Percentiles rank a stretch among this genome's conserved stretches.
These are phyloP conservation scores for Limnephilus lunatus DNA, from an alignment of 2,888 invertebrate species.

Conservation along the genomic window DNA sequence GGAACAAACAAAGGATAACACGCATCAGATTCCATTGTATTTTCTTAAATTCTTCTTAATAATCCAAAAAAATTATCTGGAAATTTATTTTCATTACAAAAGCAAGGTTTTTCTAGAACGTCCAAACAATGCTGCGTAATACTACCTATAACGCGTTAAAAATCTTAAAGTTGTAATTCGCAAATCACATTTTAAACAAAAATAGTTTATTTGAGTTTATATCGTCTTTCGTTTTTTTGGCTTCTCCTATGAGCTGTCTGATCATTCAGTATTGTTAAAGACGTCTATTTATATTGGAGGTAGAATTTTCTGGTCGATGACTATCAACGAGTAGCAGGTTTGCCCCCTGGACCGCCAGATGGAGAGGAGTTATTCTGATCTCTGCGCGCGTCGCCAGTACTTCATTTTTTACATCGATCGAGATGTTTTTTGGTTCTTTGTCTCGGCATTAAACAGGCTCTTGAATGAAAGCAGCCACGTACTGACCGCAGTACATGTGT, in stretches of 20 bases:
- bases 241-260: background rate
- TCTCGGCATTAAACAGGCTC: slow-evolving; percentile 23
- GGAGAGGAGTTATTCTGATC: slow-evolving; percentile 35
- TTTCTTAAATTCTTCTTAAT: background rate
- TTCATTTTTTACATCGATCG: slow-evolving; percentile 7
- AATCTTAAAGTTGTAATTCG: background rate
- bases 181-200: background rate
- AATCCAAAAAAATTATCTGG: background rate
- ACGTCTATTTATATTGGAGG: slow-evolving; percentile 30
- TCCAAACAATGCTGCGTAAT: background rate
- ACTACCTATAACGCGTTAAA: background rate
- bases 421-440: slow-evolving; percentile 24
- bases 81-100: background rate
- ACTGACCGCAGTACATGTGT: slow-evolving; percentile 18
- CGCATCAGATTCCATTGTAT: slow-evolving; percentile 61
- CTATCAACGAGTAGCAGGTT: slow-evolving; percentile 11
- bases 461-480: slow-evolving; percentile 20
- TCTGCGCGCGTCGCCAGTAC: slow-evolving; percentile 36
- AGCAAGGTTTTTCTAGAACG: background rate
- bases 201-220: background rate
- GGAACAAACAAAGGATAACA: slow-evolving; percentile 59
- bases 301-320: background rate
- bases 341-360: slow-evolving; percentile 50
- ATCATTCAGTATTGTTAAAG: slow-evolving; percentile 1
- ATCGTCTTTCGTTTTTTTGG: background rate